These are phyloP conservation scores for Pseudomyrmex sp. DNA, from an alignment of 1,140 invertebrate species.

Conservation along the genomic window DNA sequence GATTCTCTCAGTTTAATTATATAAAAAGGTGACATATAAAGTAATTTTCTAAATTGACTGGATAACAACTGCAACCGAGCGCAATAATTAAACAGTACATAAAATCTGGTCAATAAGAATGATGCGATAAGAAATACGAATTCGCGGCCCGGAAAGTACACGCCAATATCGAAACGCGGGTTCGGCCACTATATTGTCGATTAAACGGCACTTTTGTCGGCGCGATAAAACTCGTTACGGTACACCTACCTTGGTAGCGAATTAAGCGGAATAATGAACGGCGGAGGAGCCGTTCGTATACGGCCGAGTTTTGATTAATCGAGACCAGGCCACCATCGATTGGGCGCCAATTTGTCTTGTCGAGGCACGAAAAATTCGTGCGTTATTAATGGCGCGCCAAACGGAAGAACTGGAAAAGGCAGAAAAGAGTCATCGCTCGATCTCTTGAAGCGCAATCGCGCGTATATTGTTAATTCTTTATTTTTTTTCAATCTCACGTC, in stretches of 20 bases:
- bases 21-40: not conserved
- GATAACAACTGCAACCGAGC: slow-evolving; percentile 7
- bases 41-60: slow-evolving; percentile 1
- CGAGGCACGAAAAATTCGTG: slow-evolving; percentile 61
- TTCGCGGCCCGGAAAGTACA: slow-evolving; percentile 27
- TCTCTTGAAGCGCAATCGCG: slow-evolving; percentile 4
- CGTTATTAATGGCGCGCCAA: slow-evolving; percentile 64
- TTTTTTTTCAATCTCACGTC: slow-evolving; percentile 25
- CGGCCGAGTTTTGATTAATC: slow-evolving; percentile 72
- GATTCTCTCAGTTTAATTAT: not conserved
- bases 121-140: slow-evolving; percentile 44
- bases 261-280: slow-evolving; percentile 69
- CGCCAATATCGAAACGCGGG: slow-evolving; percentile 28
- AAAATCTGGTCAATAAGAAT: slow-evolving; percentile 40
- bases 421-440: slow-evolving; percentile 43
- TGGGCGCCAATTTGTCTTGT: slow-evolving; percentile 69
- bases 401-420: slow-evolving; percentile 53
- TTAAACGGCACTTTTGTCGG: slow-evolving; percentile 64
- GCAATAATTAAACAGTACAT: slow-evolving; percentile 48
- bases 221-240: slow-evolving; percentile 61
- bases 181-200: slow-evolving; percentile 50
- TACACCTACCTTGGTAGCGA: slow-evolving; percentile 50
- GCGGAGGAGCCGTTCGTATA: slow-evolving; percentile 43
- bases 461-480: slow-evolving; percentile 7
- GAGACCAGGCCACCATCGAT: slow-evolving; percentile 64